These are phyloP conservation scores for Falcunculus frontatus DNA, from an alignment of 2,113 vertebrate genomes.

Conservation along the genomic window DNA sequence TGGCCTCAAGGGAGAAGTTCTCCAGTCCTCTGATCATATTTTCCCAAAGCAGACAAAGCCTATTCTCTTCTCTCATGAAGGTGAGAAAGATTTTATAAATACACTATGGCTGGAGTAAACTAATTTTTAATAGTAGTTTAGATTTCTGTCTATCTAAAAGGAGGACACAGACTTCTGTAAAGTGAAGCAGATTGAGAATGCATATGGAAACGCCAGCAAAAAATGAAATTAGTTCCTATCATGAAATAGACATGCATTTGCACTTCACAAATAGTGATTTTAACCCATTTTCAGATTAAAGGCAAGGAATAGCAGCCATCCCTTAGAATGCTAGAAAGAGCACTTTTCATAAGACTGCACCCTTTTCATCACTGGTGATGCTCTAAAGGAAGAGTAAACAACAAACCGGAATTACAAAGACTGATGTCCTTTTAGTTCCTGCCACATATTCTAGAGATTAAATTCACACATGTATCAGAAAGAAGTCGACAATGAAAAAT, in stretches of 20 bases:
- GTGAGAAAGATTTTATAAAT: background rate
- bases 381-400: background rate
- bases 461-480: background rate
- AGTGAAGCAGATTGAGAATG: background rate
- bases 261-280: background rate
- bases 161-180: background rate
- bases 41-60: background rate
- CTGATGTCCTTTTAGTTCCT: background rate
- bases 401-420: background rate
- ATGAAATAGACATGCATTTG: background rate
- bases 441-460: background rate
- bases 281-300: background rate
- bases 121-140: background rate
- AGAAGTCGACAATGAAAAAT: background rate
- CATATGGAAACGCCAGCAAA: background rate
- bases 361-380: background rate
- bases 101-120: background rate
- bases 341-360: background rate
- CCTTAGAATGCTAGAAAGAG: background rate
- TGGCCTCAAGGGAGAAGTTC: background rate
- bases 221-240: background rate
- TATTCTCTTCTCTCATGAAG: background rate
- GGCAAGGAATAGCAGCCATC: background rate
- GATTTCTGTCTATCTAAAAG: background rate
- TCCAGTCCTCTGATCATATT: background rate